Evolutionary conservation across 2,113 vertebrate species (phyloP).

Genomic region (Nyctereutes procyonoides): DNA sequence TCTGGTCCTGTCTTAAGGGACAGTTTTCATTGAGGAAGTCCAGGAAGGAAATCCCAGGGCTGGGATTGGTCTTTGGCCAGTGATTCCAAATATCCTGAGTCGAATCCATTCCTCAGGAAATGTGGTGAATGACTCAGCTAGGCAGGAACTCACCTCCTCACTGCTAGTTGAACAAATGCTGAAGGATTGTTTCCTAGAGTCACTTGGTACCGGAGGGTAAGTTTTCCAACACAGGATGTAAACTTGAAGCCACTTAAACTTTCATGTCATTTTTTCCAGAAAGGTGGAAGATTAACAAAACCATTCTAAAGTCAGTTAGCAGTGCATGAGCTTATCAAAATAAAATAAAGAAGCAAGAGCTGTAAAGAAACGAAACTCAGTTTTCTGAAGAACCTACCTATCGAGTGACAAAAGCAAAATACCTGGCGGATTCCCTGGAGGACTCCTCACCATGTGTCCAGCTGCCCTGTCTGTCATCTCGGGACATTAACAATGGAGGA

Average conservation of each 20-base stretch:
- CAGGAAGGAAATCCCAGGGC: not conserved
- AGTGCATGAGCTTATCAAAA: slow-evolving; percentile 8
- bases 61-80: not conserved
- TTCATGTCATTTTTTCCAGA: not conserved
- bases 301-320: not conserved
- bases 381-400: slow-evolving; percentile 6
- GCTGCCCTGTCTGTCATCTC: not conserved
- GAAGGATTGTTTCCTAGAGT: slow-evolving; percentile 9
- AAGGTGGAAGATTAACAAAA: not conserved
- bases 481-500: not conserved
- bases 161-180: slow-evolving; percentile 9
- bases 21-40: slow-evolving; percentile 25
- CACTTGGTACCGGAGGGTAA: not conserved
- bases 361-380: not conserved
- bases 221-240: not conserved
- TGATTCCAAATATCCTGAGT: not conserved
- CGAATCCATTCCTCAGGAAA: not conserved
- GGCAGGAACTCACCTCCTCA: not conserved
- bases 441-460: not conserved
- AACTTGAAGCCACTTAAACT: not conserved
- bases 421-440: not conserved
- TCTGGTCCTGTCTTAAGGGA: not conserved
- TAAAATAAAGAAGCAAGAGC: not conserved
- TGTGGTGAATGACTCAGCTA: not conserved
- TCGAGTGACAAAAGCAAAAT: not conserved